Conservation (phyloP, 2,888 invertebrate genomes). For the Anoplius nigerrimus region DNA sequence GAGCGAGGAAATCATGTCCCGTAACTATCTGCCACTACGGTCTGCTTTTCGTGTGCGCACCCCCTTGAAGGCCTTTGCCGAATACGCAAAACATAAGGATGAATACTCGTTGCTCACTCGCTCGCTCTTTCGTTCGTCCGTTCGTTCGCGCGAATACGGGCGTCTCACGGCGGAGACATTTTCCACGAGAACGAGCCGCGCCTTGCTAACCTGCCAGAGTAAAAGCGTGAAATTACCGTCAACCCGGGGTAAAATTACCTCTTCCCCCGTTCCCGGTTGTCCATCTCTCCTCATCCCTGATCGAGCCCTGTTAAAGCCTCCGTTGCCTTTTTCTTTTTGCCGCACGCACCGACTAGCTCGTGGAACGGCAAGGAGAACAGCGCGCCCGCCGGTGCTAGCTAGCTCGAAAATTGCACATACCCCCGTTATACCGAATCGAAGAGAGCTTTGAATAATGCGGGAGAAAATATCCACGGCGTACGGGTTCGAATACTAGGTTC, state of each 20-base stretch:
- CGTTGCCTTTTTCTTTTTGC: not conserved
- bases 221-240: constrained; percentile 70
- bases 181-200: constrained; percentile 62
- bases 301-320: constrained; percentile 13
- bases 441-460: constrained; percentile 57
- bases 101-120: not conserved
- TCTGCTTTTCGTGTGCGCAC: constrained; percentile 56
- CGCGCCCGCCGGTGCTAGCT: constrained; percentile 22
- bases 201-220: constrained; percentile 60
- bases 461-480: constrained; percentile 3
- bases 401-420: constrained; percentile 62
- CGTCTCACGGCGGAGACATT: constrained; percentile 55
- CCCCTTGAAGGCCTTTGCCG: constrained; percentile 47
- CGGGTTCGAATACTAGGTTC: too few species aligned
- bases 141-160: not conserved
- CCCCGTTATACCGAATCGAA: constrained; percentile 44
- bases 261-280: constrained; percentile 24
- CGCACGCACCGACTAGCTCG: constrained; percentile 5
- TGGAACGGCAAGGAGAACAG: too few species aligned
- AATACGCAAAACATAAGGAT: constrained; percentile 19
- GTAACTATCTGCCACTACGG: constrained; percentile 66
- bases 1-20: constrained; percentile 64
- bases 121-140: too few species aligned
- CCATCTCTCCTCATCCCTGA: constrained; percentile 8
- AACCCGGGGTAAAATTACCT: constrained; percentile 57